phyloP scores from a whole-genome alignment of 2,113 vertebrate genomes.

The Rissa tridactyla region DNA sequence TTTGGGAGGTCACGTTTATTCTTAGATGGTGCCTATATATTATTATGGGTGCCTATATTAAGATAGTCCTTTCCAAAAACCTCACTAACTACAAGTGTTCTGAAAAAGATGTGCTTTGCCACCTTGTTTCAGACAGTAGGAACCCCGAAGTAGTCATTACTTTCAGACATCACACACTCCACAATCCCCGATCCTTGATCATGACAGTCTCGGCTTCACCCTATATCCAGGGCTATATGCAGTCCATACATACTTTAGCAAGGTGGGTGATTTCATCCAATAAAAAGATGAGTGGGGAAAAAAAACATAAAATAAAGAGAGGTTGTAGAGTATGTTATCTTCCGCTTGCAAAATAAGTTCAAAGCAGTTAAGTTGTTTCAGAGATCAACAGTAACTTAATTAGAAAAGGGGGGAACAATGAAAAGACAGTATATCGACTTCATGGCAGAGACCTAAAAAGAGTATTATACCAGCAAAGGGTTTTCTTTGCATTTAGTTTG shows the following conservation, averaged over 20 bases:
- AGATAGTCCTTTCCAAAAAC: not conserved
- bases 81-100: not conserved
- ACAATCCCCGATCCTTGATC: not conserved
- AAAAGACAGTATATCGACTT: not conserved
- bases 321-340: not conserved
- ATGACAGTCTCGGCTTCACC: not conserved
- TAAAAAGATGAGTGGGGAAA: not conserved
- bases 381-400: not conserved
- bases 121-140: not conserved
- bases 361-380: not conserved
- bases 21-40: not conserved
- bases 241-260: not conserved
- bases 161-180: not conserved
- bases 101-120: not conserved
- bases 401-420: not conserved
- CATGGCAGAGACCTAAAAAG: not conserved
- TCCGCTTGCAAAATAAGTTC: not conserved
- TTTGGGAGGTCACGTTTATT: not conserved
- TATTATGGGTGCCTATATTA: not conserved
- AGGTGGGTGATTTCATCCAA: not conserved
- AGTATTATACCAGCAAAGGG: not conserved
- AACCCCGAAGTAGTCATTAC: not conserved
- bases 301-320: not conserved
- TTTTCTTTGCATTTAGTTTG: not conserved
- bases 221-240: not conserved